Evolutionary conservation across 2,888 invertebrate genomes (phyloP).

Genomic region (Aphodius sticticus): DNA sequence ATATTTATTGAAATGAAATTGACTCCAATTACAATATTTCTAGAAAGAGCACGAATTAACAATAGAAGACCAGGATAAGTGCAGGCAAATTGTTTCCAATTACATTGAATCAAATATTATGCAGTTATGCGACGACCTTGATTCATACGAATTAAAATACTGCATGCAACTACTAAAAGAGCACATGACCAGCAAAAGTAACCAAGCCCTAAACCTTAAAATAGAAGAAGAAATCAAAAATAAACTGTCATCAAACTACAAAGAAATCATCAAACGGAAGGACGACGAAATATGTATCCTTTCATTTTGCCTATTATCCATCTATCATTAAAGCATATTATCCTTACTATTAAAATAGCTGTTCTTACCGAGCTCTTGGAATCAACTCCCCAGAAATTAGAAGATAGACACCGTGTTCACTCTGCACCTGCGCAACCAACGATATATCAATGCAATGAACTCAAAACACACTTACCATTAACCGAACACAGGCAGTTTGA

Average conservation of each 20-base stretch:
- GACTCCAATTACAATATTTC: not conserved
- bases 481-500: constrained; percentile 1
- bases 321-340: not conserved
- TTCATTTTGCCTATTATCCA: not conserved
- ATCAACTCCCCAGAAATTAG: not conserved
- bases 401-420: not conserved
- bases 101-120: constrained; percentile 40
- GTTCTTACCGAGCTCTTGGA: not conserved
- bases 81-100: constrained; percentile 46
- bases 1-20: not conserved
- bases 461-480: not conserved
- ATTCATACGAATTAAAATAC: constrained; percentile 22
- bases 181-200: not conserved
- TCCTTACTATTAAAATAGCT: not conserved
- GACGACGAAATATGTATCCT: constrained; percentile 57
- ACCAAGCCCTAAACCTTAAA: constrained; percentile 4
- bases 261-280: constrained; percentile 52
- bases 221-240: constrained; percentile 17
- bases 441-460: not conserved
- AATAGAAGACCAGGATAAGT: constrained; percentile 46
- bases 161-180: constrained; percentile 32
- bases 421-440: not conserved
- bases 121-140: not conserved
- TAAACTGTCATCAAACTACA: constrained; percentile 48
- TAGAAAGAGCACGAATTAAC: constrained; percentile 37